These are phyloP conservation scores for Diabrotica balteata DNA, from an alignment of 2,888 invertebrate genomes.

Conservation along the genomic window DNA sequence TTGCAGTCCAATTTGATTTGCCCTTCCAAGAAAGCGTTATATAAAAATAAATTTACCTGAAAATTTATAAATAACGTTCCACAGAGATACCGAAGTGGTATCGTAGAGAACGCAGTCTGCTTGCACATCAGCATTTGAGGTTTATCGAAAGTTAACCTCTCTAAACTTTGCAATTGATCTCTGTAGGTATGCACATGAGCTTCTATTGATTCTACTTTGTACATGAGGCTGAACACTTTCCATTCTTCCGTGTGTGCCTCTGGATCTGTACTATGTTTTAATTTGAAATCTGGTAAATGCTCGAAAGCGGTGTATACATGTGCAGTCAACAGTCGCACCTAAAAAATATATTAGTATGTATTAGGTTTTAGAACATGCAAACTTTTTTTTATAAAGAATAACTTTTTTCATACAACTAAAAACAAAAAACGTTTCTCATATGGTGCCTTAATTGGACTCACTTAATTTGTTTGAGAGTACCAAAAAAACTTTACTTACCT, in stretches of 20 bases:
- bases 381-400: neutral
- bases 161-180: slow-evolving; percentile 75
- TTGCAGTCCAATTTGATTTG: no score
- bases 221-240: slow-evolving; percentile 72
- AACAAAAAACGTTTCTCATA: no score
- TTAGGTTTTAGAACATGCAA: neutral
- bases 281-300: slow-evolving; percentile 62
- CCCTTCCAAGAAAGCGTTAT: neutral
- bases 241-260: slow-evolving; percentile 61
- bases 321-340: slow-evolving; percentile 74
- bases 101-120: slow-evolving; percentile 66
- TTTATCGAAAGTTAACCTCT: slow-evolving; percentile 73
- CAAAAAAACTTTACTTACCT: slow-evolving; percentile 61
- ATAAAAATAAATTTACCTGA: slow-evolving; percentile 18
- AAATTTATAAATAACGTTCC: slow-evolving; percentile 88
- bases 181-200: slow-evolving; percentile 82
- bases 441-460: no score
- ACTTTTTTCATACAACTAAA: neutral
- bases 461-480: no score
- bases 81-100: slow-evolving; percentile 79
- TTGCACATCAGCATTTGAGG: slow-evolving; percentile 64
- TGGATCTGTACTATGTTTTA: slow-evolving; percentile 49
- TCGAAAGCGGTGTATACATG: slow-evolving; percentile 78
- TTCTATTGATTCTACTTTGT: slow-evolving; percentile 73
- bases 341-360: slow-evolving; percentile 52